phyloP scores from a whole-genome alignment of 1,140 invertebrate species.

The Choristoneura fumiferana region DNA sequence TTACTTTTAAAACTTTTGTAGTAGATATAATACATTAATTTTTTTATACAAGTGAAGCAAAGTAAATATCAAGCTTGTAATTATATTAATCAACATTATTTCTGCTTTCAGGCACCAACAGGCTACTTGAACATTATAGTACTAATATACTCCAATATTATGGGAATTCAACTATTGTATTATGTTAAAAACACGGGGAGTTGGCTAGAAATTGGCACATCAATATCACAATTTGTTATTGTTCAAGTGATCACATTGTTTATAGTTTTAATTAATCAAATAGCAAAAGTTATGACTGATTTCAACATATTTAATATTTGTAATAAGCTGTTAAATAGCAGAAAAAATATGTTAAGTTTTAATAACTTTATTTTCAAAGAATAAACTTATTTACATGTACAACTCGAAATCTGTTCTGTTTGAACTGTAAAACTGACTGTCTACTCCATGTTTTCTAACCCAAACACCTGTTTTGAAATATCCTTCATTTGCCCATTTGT shows the following conservation, averaged over 20 bases:
- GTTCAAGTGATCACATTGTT: constrained; percentile 79
- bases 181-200: constrained; percentile 92
- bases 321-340: constrained; percentile 48
- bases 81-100: constrained; percentile 26
- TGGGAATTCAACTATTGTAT: constrained; percentile 92
- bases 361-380: constrained; percentile 20
- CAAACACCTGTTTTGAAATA: constrained; percentile 92
- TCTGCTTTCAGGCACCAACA: constrained; percentile 77
- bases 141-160: constrained; percentile 90
- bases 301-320: constrained; percentile 43
- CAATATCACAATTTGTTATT: constrained; percentile 83
- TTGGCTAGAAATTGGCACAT: constrained; percentile 96
- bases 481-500: constrained; percentile 90
- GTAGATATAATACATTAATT: too few relatives aligned
- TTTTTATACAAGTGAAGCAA: too few relatives aligned
- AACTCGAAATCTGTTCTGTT: constrained; percentile 79
- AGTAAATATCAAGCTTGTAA: too few relatives aligned
- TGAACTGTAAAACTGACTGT: constrained; percentile 90
- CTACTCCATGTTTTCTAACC: constrained; percentile 88
- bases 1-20: too few relatives aligned
- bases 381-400: not conserved
- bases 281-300: constrained; percentile 59
- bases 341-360: constrained; percentile 55
- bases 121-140: constrained; percentile 80
- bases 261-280: constrained; percentile 66